Percentiles rank a stretch among this genome's conserved stretches.
Evolutionary conservation across 2,797 vertebrate genomes (phyloP).

Genomic region (Serranus cabrilla): DNA sequence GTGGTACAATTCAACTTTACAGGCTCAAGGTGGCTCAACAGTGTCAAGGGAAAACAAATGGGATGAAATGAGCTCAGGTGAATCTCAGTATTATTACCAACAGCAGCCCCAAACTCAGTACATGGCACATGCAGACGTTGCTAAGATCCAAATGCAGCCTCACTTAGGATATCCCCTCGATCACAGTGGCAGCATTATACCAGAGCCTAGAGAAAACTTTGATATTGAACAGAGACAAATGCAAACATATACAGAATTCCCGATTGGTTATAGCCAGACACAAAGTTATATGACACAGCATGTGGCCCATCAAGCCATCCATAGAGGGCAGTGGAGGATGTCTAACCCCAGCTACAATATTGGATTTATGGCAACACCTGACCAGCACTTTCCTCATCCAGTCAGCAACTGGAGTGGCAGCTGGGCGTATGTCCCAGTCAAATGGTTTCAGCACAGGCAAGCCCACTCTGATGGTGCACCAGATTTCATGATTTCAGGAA

Average conservation of each 20-base stretch:
- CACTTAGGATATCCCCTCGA: background rate
- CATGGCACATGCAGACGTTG: conserved; percentile 1
- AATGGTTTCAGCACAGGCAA: conserved; percentile 5
- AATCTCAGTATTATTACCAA: conserved; percentile 9
- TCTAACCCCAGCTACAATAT: conserved; percentile 3
- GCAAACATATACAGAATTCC: conserved; percentile 14
- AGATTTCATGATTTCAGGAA: conserved; percentile 1
- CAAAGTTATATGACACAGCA: conserved; percentile 3
- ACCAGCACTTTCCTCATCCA: background rate
- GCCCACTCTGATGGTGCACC: background rate
- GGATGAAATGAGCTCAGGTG: background rate
- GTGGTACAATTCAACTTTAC: conserved; percentile 8
- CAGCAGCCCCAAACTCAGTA: conserved; percentile 17
- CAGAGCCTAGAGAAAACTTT: background rate
- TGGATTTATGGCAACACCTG: background rate
- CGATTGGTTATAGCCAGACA: background rate
- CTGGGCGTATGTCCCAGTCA: background rate
- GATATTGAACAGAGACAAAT: background rate
- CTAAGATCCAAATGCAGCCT: conserved; percentile 6
- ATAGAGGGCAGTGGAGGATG: background rate
- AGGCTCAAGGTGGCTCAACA: background rate
- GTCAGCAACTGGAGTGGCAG: background rate
- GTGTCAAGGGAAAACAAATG: background rate
- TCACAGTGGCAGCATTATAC: background rate
- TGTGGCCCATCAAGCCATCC: background rate